A percentile compares a stretch with the other conserved stretches of the same genome.
Conservation (phyloP, 2,113 vertebrate species). For the Amphiprion ocellaris region DNA sequence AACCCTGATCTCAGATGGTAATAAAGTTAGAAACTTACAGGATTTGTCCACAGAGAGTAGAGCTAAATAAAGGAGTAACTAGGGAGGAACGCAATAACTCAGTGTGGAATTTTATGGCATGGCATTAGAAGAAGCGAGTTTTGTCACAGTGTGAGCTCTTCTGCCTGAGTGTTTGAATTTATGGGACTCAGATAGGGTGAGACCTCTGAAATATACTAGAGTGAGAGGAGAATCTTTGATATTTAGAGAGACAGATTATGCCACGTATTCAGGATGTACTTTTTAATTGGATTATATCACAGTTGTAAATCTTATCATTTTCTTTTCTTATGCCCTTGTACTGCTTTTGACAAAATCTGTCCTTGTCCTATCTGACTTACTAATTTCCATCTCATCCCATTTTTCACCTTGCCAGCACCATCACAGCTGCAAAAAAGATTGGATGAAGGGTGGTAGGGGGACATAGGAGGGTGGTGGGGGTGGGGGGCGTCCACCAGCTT, state of each 20-base stretch:
- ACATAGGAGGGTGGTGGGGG: not conserved
- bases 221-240: slow-evolving; percentile 7
- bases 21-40: no score
- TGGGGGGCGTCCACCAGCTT: slow-evolving; percentile 46
- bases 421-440: slow-evolving; percentile 50
- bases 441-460: not conserved
- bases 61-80: no score
- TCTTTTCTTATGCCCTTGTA: slow-evolving; percentile 21
- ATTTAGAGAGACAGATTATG: not conserved
- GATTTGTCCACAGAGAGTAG: no score
- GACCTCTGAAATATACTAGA: not conserved
- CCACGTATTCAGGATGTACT: slow-evolving; percentile 10
- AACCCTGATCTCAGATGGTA: no score
- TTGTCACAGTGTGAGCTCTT: no score
- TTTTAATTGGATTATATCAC: slow-evolving; percentile 33
- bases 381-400: slow-evolving; percentile 40
- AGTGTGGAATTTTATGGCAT: no score
- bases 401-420: slow-evolving; percentile 39
- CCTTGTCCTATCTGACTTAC: slow-evolving; percentile 39
- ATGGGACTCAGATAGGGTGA: no score
- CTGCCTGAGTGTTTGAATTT: no score
- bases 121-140: no score
- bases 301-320: not conserved
- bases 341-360: slow-evolving; percentile 39
- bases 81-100: no score